A percentile compares a stretch with the other conserved stretches of the same genome.
These are phyloP conservation scores for Loxodonta africana DNA, from an alignment of 2,113 vertebrate species.

Conservation along the genomic window DNA sequence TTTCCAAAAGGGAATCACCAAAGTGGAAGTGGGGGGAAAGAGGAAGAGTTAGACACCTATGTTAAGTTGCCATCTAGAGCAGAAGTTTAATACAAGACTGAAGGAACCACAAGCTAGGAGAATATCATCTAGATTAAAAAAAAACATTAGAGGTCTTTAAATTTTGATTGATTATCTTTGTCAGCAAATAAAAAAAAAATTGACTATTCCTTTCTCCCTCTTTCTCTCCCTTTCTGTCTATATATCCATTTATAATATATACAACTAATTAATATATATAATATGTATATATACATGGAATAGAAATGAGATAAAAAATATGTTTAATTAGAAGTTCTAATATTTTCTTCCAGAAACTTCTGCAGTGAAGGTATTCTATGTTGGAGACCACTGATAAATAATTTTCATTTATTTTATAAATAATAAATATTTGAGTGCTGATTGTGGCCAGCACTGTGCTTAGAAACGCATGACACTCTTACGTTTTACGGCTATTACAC, in stretches of 20 bases:
- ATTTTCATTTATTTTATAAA: neutral
- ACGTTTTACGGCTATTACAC: neutral
- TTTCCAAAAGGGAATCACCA: neutral
- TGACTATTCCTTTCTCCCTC: neutral
- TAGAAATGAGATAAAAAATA: neutral
- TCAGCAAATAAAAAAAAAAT: neutral
- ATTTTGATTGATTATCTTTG: neutral
- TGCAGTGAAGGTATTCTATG: neutral
- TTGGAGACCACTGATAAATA: neutral
- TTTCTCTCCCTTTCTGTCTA: neutral
- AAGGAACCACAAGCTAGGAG: neutral
- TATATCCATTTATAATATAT: neutral
- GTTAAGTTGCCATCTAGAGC: neutral
- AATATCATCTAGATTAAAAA: neutral
- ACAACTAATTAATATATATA: neutral
- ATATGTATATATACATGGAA: neutral
- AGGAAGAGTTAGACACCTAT: neutral
- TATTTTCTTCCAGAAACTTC: slow-evolving; percentile 16
- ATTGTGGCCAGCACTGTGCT: neutral
- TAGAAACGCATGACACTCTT: neutral
- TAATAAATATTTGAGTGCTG: neutral
- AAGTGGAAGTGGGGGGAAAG: neutral
- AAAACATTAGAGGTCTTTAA: neutral
- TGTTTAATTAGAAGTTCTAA: slow-evolving; percentile 15
- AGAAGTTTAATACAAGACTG: neutral